A percentile compares a stretch with the other conserved stretches of the same genome.
phyloP scores from a whole-genome alignment of 1,140 invertebrate species.

The Bacillus rossius region DNA sequence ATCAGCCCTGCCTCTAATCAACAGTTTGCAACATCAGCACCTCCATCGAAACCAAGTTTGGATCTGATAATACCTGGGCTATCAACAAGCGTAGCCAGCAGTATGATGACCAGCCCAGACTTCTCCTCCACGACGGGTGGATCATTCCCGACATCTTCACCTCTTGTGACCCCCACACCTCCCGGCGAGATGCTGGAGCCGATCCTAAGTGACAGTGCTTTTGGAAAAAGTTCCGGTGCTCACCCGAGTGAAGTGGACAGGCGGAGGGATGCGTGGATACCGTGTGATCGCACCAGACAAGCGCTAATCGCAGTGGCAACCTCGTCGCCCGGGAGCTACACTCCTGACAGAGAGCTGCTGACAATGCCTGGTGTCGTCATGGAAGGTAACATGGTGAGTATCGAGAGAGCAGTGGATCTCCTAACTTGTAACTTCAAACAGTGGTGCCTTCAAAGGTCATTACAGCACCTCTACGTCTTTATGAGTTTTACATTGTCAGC shows the following conservation, averaged over 20 bases:
- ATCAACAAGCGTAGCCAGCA: constrained; percentile 5
- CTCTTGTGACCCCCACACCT: constrained; percentile 10
- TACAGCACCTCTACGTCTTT: no score
- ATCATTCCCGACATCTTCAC: constrained; percentile 12
- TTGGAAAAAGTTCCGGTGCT: neutral
- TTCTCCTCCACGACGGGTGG: constrained; percentile 15
- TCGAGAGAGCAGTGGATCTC: no score
- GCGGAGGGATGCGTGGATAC: constrained; percentile 70
- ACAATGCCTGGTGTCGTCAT: constrained; percentile 66
- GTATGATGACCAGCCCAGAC: constrained; percentile 16
- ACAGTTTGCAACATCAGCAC: no score
- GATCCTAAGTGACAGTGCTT: constrained; percentile 2
- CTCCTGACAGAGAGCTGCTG: constrained; percentile 58
- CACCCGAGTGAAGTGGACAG: constrained; percentile 49
- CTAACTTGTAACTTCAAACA: no score
- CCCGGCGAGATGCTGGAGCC: constrained; percentile 7
- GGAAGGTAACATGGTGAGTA: constrained; percentile 61
- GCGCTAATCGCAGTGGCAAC: constrained; percentile 56
- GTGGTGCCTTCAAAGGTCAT: no score
- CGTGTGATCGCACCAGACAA: constrained; percentile 57
- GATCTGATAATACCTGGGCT: constrained; percentile 12
- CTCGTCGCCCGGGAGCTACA: constrained; percentile 56
- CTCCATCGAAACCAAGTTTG: neutral
- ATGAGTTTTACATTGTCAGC: no score
- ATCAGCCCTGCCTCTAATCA: no score